Base-by-base conservation (phyloP, 2,797 vertebrate species). In the Craterocephalus amniculus region DNA sequence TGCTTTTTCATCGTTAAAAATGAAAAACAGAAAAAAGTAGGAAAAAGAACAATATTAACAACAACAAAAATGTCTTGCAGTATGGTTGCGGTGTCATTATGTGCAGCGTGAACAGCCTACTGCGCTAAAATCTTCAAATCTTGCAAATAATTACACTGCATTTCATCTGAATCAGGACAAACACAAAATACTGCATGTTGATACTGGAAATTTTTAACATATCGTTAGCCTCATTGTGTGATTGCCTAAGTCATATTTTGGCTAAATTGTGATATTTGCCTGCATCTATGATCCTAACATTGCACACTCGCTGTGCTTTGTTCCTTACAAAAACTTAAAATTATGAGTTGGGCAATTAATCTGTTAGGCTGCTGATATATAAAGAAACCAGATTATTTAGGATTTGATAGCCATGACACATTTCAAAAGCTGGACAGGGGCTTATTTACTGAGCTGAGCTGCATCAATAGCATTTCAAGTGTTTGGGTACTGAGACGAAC, bases 1-100 rank as follows among this genome's bases (percentile, higher is more conserved):
- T 45, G 49, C 18, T 59, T 32, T 40, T 22, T 54, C 48, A 49
- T 67, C 16, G 20, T 55, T 64, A 82, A 61, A 54, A 45, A 43
- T 38, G 22, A 75, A 58, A 51, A 48, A 40, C 58, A 55, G 24
- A 32, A 38, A 12, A 9, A 48, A 59, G 34, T 36, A 2, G 43
- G 11, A 61, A 48, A 34, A 67, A 54, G 0, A 62, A 22, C 38
- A 35, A 22, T 9, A 48, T 22, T 3, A 43, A 20, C 13, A 7
- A 22, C 20, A n/a, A 48, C 20, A 74, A 9, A 32, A 61, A 63
- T 4, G n/a, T 48, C 45, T 48, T 22, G 43, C 20, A n/a, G 52
- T 34, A 13, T 36, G 55, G 14, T 59, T 51, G 36, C 8, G 27
- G 32, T 27, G 34, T 59, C 4, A 43, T 49, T 54, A 10, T 18